Percentiles rank a stretch among this genome's conserved stretches.
Evolutionary conservation across 2,797 vertebrate species (phyloP).

Genomic region (Aphelocoma californica): DNA sequence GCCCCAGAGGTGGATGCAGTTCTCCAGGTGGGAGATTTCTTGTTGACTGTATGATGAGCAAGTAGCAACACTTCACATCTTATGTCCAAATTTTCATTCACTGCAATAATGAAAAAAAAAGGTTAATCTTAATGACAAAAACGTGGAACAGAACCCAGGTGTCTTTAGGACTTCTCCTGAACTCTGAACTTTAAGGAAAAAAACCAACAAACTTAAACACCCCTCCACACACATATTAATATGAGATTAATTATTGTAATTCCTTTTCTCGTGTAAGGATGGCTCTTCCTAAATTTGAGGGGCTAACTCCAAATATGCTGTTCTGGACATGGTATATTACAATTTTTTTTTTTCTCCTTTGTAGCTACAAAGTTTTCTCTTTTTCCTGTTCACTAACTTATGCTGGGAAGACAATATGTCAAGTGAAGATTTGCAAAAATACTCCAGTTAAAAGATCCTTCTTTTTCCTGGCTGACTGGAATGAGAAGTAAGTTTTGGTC

Average conservation of each 20-base stretch:
- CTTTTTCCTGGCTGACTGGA: constrained; percentile 69
- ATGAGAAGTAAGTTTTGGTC: constrained; percentile 71
- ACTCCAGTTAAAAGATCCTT: constrained; percentile 38
- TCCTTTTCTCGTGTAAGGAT: not conserved
- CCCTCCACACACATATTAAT: rapidly evolving
- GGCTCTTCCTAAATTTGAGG: not conserved
- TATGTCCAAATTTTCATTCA: not conserved
- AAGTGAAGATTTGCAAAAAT: constrained; percentile 66
- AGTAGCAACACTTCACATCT: not conserved
- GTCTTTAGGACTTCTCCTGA: not conserved
- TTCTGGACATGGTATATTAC: not conserved
- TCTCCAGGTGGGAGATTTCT: not conserved
- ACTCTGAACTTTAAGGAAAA: not conserved
- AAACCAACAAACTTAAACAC: rapidly evolving
- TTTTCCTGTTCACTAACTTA: constrained; percentile 73
- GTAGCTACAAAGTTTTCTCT: constrained; percentile 68
- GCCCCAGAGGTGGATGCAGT: rapidly evolving
- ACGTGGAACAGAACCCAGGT: not conserved
- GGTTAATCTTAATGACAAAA: not conserved
- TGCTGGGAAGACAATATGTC: constrained; percentile 73
- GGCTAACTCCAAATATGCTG: not conserved
- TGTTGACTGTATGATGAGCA: not conserved
- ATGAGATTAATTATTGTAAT: not conserved
- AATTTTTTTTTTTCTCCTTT: not conserved
- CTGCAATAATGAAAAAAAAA: not conserved